A percentile compares a stretch with the other conserved stretches of the same genome.
Conservation (phyloP, 2,113 vertebrate species). For the Passer domesticus region DNA sequence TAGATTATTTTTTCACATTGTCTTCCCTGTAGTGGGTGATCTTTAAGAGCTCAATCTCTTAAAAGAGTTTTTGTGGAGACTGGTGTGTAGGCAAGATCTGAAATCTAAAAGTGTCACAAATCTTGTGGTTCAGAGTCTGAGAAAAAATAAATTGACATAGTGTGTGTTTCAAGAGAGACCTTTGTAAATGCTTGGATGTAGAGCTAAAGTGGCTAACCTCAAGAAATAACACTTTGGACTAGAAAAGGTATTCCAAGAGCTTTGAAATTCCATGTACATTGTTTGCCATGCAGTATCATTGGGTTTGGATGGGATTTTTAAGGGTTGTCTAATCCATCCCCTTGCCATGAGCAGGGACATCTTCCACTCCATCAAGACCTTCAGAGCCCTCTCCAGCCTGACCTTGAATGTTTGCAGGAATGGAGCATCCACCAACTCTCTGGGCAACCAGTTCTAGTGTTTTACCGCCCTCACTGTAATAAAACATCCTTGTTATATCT, state of each 20-base stretch:
- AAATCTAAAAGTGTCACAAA: not conserved
- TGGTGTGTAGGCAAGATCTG: not conserved
- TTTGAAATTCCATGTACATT: not conserved
- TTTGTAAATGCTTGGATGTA: not conserved
- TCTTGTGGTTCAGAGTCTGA: not conserved
- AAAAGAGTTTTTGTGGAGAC: not conserved
- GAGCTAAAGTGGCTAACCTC: not conserved
- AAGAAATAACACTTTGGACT: not conserved
- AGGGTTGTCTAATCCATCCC: not conserved
- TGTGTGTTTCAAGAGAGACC: not conserved
- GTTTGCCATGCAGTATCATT: accelerated
- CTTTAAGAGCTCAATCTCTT: not conserved
- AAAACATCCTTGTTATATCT: not conserved
- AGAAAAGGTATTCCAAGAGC: not conserved
- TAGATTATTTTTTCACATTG: not conserved
- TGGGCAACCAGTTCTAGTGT: not conserved
- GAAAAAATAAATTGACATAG: not conserved
- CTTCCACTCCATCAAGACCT: not conserved
- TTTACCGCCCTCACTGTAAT: not conserved
- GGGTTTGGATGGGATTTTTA: not conserved
- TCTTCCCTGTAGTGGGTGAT: not conserved
- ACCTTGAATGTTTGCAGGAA: not conserved
- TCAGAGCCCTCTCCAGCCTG: accelerated
- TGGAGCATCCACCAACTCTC: not conserved
- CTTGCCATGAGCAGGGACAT: not conserved